Base-by-base conservation (phyloP, 2,888 invertebrate genomes). In the Nemurella pictetii region DNA sequence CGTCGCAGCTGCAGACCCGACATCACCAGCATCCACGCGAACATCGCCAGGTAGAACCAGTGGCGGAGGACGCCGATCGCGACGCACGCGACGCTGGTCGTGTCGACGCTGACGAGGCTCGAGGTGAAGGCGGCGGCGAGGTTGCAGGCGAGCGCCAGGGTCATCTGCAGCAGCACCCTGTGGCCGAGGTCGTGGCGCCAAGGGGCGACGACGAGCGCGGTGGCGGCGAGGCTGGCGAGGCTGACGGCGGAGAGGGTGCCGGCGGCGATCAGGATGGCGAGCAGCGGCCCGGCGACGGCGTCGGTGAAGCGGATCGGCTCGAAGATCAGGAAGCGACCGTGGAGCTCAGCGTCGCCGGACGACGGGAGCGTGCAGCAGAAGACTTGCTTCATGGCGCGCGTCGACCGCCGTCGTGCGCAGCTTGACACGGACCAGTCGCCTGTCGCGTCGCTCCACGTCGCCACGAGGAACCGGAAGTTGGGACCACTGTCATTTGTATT, bases 11-110 rank as follows among this genome's bases (percentile, higher is more conserved):
- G 84, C 5, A 84, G 84, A 12, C 73, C 36, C 26, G 84, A 80
- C n/a, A 84, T 29, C 20, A 84, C 72, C 36, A 84, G 12, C 26
- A 78, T 78, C 84, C 84, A 84, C 36, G 29, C 32, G 84, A 84
- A 84, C 73, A 80, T 32, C 4, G 84, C 84, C n/a, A 84, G n/a
- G 35, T 78, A 73, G 73, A 80, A 84, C 55, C 36, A 84, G 25
- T 84, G 84, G 1, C 80, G 35, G 29, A 84, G 55, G 5, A 29
- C 80, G 25, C 84, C 84, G 26, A 84, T 26, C 30, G 32, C 29
- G 15, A 84, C 80, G 20, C 84, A 84, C 2, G 28, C 29, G 28
- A 28, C 2, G 20, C 78, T 78, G 15, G 0, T 15, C 2, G 30
- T 78, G 30, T 78, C 78, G 5, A 78, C 30, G 78, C n/a, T n/a